Base-by-base conservation (phyloP, 2,888 invertebrate genomes). In the Meghimatium bilineatum region DNA sequence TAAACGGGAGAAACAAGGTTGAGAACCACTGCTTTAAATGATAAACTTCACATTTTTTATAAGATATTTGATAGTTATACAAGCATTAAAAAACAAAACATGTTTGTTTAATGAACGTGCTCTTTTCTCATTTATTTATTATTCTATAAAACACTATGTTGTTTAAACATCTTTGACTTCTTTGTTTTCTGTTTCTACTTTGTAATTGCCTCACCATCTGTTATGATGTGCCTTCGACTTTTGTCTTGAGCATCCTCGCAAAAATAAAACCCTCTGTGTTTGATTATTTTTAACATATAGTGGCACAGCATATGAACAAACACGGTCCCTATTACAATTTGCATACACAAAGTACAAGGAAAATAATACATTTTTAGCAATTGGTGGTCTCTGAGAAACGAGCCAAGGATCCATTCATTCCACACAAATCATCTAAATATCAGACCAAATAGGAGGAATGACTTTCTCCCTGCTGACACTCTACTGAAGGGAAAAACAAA, bases 291-390 rank as follows among this genome's bases (percentile, higher is more conserved):
- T 75, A 56, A 49, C 56, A 56, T 34, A 26, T 17, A 23, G 75
- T 56, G n/a, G 32, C 49, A 12, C 75, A 20, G 26, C 75, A 56
- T 56, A 32, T 56, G 56, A 32, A 56, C 56, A 14, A 75, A 52
- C 75, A 34, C 0, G 3, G 75, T 38, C 38, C 36, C 63, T 32
- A 52, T 63, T 77, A 77, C 34, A 36, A 29, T n/a, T 63, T 29
- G 17, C 63, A 63, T 34, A 63, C 26, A 63, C 56, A 38, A 52
- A 63, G 26, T n/a, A 14, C 63, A 20, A 78, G 56, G 44, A 77
- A 83, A 83, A 83, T 79, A 79, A 44, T 79, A 83, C 63, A n/a
- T n/a, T 66, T 83, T 79, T 83, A 79, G 78, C 83, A 83, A 83
- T 72, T 78, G 71, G 77, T 69, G 66, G 82, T 34, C 67, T 60